These are phyloP conservation scores for Gari tellinella DNA, from an alignment of 2,888 invertebrate species.

Conservation along the genomic window DNA sequence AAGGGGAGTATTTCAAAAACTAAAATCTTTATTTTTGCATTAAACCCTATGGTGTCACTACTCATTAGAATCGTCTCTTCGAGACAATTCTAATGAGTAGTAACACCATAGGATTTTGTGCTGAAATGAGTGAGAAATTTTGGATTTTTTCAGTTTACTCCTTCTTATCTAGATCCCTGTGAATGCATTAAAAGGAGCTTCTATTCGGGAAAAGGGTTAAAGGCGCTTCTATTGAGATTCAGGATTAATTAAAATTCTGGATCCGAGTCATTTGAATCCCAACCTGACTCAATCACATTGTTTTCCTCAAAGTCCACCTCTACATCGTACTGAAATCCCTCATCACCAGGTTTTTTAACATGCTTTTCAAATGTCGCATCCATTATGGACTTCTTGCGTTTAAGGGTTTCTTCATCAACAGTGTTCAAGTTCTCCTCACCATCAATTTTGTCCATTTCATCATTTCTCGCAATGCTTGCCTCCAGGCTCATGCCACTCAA, in stretches of 20 bases:
- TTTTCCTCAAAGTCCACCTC: conserved; percentile 83
- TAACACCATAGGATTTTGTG: no score
- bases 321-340: conserved; percentile 85
- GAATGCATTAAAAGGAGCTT: no score
- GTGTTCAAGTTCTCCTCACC: conserved; percentile 86
- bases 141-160: no score
- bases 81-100: no score
- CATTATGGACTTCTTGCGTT: conserved; percentile 85
- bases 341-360: conserved; percentile 84
- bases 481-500: conserved; percentile 83
- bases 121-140: no score
- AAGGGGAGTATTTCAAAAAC: no score
- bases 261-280: conserved; percentile 83
- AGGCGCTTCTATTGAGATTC: no score
- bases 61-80: no score
- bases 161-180: no score
- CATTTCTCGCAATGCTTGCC: conserved; percentile 83
- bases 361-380: conserved; percentile 85
- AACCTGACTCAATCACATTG: conserved; percentile 82
- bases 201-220: no score
- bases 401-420: conserved; percentile 83
- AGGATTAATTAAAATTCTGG: conserved; percentile 67
- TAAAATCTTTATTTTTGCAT: no score
- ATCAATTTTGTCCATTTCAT: conserved; percentile 83
- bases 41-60: no score